These are phyloP conservation scores for Polyodon spathula DNA, from an alignment of 2,113 vertebrate species.

Conservation along the genomic window DNA sequence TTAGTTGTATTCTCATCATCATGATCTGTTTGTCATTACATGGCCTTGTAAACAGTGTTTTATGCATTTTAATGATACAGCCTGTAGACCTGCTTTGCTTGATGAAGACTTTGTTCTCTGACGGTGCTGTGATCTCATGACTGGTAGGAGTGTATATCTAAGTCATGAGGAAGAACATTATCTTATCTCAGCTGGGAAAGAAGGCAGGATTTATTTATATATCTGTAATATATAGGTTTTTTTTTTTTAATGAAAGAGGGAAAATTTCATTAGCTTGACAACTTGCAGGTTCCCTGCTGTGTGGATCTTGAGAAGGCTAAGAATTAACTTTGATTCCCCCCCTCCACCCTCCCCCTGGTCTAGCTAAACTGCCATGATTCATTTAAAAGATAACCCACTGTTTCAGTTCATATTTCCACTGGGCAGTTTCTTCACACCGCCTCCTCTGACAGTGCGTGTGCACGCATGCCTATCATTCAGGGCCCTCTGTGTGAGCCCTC, in stretches of 20 bases:
- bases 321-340: slow-evolving; percentile 82
- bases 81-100: too few relatives aligned
- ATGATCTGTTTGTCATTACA: too few relatives aligned
- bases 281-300: slow-evolving; percentile 80
- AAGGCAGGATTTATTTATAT: slow-evolving; percentile 63
- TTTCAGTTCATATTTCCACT: slow-evolving; percentile 79
- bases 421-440: slow-evolving; percentile 73
- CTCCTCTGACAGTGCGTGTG: slow-evolving; percentile 59
- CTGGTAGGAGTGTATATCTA: neutral
- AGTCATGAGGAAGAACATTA: slow-evolving; percentile 55
- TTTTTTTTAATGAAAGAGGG: too few relatives aligned
- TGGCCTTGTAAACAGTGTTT: too few relatives aligned
- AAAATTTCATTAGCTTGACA: slow-evolving; percentile 82
- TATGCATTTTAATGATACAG: too few relatives aligned
- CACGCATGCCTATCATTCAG: slow-evolving; percentile 68
- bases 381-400: slow-evolving; percentile 85
- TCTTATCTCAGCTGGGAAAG: slow-evolving; percentile 77
- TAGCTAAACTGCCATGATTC: slow-evolving; percentile 74
- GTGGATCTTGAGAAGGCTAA: slow-evolving; percentile 77
- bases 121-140: neutral
- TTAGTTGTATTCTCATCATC: too few relatives aligned
- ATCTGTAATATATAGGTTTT: too few relatives aligned
- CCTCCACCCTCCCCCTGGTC: slow-evolving; percentile 44
- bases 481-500: slow-evolving; percentile 72
- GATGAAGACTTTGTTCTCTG: too few relatives aligned